Evolutionary conservation across 2,113 vertebrate species (phyloP).

Genomic region (Trichomycterus rosablanca): DNA sequence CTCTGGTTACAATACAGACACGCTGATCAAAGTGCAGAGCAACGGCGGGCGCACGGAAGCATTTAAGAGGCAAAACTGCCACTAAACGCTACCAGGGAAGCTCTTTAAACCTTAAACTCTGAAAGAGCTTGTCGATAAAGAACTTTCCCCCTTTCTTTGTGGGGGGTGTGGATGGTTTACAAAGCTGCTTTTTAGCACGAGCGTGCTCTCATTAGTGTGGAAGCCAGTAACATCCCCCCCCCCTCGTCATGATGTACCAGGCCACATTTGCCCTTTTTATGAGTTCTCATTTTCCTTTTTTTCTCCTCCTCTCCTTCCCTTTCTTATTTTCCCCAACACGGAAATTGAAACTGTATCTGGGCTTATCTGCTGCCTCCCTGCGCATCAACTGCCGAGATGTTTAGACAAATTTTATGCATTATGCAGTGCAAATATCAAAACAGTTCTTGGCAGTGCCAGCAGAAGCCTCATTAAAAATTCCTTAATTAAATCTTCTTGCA

Average conservation of each 20-base stretch:
- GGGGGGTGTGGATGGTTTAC: constrained; percentile 48
- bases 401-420: constrained; percentile 86
- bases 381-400: constrained; percentile 80
- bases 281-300: constrained; percentile 63
- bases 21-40: constrained; percentile 69
- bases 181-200: constrained; percentile 61
- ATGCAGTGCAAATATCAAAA: constrained; percentile 85
- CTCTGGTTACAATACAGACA: constrained; percentile 70
- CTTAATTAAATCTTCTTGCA: constrained; percentile 84
- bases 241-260: constrained; percentile 41
- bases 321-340: constrained; percentile 63
- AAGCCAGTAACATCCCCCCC: constrained; percentile 49
- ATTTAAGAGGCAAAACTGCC: constrained; percentile 67
- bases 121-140: constrained; percentile 47
- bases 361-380: constrained; percentile 78
- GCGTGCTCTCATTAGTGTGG: constrained; percentile 63
- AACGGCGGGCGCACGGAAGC: constrained; percentile 65
- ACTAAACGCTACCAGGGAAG: constrained; percentile 61
- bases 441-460: constrained; percentile 82
- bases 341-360: constrained; percentile 81
- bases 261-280: constrained; percentile 74
- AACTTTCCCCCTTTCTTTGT: constrained; percentile 52
- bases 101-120: constrained; percentile 63
- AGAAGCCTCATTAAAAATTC: constrained; percentile 84
- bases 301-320: constrained; percentile 42